These are phyloP conservation scores for Paramisgurnus dabryanus DNA, from an alignment of 2,113 vertebrate genomes.

Conservation along the genomic window DNA sequence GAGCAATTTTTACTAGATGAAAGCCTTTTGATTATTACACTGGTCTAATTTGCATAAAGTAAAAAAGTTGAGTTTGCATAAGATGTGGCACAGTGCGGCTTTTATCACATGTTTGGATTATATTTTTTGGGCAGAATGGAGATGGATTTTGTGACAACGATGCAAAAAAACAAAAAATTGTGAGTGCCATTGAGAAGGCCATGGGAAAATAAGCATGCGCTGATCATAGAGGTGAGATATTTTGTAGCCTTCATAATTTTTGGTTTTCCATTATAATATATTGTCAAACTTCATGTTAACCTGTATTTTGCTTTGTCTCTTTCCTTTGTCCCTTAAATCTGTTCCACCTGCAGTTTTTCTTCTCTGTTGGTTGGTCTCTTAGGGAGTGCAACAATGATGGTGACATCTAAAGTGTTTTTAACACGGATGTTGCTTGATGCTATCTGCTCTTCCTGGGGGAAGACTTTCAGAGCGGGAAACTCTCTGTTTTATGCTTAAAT, in stretches of 20 bases:
- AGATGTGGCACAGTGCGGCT: background rate
- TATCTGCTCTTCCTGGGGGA: conserved; percentile 33
- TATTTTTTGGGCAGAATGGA: conserved; percentile 51
- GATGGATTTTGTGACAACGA: conserved; percentile 55
- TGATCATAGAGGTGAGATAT: conserved; percentile 47
- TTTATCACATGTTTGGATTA: background rate
- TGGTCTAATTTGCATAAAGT: background rate
- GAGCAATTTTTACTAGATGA: no score
- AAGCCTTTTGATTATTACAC: background rate
- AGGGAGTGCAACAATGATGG: conserved; percentile 60
- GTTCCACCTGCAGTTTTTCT: conserved; percentile 32
- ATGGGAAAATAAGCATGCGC: conserved; percentile 49
- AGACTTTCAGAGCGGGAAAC: conserved; percentile 33
- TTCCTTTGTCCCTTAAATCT: background rate
- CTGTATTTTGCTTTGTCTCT: background rate
- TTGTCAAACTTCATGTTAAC: background rate
- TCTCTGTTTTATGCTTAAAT: conserved; percentile 23
- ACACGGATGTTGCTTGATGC: conserved; percentile 58
- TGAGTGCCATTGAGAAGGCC: conserved; percentile 52
- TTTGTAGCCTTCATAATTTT: background rate
- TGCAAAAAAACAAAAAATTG: conserved; percentile 44
- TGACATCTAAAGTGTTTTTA: conserved; percentile 55
- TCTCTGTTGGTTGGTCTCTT: conserved; percentile 49
- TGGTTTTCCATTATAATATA: background rate
- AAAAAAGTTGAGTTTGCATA: background rate